These are phyloP conservation scores for Drosophila nigritarsus DNA, from an alignment of 2,888 invertebrate genomes.

Conservation along the genomic window DNA sequence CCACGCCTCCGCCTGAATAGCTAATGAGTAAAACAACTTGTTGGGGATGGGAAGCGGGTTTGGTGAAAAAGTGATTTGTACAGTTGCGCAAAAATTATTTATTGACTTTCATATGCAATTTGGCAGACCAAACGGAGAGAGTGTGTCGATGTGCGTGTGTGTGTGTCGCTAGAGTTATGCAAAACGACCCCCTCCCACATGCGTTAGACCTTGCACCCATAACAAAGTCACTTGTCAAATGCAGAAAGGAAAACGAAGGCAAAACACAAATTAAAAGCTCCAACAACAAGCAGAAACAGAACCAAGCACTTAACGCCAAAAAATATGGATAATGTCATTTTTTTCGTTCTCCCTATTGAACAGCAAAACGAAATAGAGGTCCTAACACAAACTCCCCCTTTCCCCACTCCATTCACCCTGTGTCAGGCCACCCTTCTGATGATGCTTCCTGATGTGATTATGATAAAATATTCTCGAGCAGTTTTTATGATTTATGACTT, in stretches of 20 bases:
- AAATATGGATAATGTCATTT: slow-evolving; percentile 81
- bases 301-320: slow-evolving; percentile 73
- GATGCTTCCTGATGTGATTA: slow-evolving; percentile 78
- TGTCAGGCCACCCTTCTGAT: slow-evolving; percentile 16
- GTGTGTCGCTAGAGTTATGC: slow-evolving; percentile 50
- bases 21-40: slow-evolving; percentile 55
- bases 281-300: slow-evolving; percentile 24
- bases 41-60: not conserved
- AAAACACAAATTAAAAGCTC: slow-evolving; percentile 71
- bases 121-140: slow-evolving; percentile 55
- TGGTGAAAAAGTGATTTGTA: slow-evolving; percentile 45
- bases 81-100: slow-evolving; percentile 65
- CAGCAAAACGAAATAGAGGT: slow-evolving; percentile 52
- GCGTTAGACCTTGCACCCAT: slow-evolving; percentile 21
- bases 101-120: slow-evolving; percentile 80
- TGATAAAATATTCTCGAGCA: slow-evolving; percentile 81
- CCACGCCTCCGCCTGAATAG: slow-evolving; percentile 52
- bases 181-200: slow-evolving; percentile 3
- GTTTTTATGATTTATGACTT: slow-evolving; percentile 81
- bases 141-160: slow-evolving; percentile 21
- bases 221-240: slow-evolving; percentile 71
- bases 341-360: slow-evolving; percentile 57
- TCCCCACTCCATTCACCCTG: not conserved
- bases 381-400: not conserved
- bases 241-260: slow-evolving; percentile 56